A percentile compares a stretch with the other conserved stretches of the same genome.
Evolutionary conservation across 2,113 vertebrate species (phyloP).

Genomic region (Vidua chalybeata): DNA sequence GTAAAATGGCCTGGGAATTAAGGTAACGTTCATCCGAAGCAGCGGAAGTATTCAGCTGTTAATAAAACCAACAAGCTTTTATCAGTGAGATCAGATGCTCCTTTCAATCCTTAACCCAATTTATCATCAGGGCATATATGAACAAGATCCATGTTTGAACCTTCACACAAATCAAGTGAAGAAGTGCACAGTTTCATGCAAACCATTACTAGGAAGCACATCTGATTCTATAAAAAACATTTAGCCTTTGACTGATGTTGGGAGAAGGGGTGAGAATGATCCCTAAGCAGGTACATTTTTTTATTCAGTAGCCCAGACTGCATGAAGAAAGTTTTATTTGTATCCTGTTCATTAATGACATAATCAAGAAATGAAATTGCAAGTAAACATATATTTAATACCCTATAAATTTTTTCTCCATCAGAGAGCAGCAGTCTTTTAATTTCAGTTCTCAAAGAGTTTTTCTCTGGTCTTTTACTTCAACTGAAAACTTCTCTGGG

Average conservation of each 20-base stretch:
- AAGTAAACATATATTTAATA: background rate
- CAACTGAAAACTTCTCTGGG: background rate
- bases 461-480: background rate
- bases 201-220: background rate
- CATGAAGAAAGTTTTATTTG: background rate
- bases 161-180: background rate
- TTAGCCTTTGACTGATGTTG: background rate
- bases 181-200: background rate
- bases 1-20: background rate
- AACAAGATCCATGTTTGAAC: background rate
- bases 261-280: background rate
- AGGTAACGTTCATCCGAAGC: background rate
- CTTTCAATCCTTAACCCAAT: background rate
- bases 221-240: background rate
- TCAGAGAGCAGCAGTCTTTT: background rate
- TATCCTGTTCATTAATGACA: background rate
- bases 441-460: background rate
- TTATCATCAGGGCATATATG: background rate
- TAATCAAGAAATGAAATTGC: background rate
- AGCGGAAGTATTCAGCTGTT: background rate
- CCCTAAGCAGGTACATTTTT: background rate
- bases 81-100: background rate
- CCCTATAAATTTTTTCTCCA: background rate
- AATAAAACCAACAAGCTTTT: conserved; percentile 25
- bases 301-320: background rate